phyloP scores from a whole-genome alignment of 2,888 invertebrate species.

The Conops quadrifasciatus region DNA sequence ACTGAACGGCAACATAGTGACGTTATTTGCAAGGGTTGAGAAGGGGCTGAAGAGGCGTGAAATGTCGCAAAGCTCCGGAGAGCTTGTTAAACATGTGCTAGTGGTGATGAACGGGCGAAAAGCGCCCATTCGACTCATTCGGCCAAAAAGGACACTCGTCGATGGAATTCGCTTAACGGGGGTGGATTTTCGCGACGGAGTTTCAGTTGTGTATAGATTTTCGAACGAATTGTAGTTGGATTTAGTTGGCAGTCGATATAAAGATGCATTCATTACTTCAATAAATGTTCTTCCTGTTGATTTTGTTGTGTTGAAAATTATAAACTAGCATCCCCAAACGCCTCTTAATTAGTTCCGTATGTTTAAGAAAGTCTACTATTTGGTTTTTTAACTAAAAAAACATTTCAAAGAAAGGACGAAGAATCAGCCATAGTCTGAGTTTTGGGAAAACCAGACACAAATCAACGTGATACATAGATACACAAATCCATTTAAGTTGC shows the following conservation, averaged over 20 bases:
- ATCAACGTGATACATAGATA: constrained; percentile 6
- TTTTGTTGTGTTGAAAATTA: neutral
- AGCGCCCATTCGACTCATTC: constrained; percentile 10
- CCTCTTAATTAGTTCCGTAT: too few relatives aligned
- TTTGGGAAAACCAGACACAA: neutral
- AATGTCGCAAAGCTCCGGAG: constrained; percentile 25
- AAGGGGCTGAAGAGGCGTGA: neutral
- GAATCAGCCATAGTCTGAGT: too few relatives aligned
- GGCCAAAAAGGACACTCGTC: constrained; percentile 21
- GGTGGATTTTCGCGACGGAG: constrained; percentile 24
- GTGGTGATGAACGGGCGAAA: neutral
- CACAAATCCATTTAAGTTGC: constrained; percentile 27
- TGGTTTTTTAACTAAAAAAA: neutral
- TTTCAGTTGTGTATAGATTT: constrained; percentile 38
- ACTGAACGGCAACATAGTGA: constrained; percentile 25
- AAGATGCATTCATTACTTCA: constrained; percentile 12
- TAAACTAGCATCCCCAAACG: neutral
- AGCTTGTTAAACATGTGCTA: constrained; percentile 18
- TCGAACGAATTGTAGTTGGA: constrained; percentile 32
- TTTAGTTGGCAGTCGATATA: constrained; percentile 24
- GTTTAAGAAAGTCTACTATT: neutral
- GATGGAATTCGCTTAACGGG: constrained; percentile 23
- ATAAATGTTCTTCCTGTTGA: constrained; percentile 1
- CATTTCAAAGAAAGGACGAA: too few relatives aligned
- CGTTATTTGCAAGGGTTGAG: neutral